Base-by-base conservation (phyloP, 2,113 vertebrate species). In the Tretioscincus oriximinensis region DNA sequence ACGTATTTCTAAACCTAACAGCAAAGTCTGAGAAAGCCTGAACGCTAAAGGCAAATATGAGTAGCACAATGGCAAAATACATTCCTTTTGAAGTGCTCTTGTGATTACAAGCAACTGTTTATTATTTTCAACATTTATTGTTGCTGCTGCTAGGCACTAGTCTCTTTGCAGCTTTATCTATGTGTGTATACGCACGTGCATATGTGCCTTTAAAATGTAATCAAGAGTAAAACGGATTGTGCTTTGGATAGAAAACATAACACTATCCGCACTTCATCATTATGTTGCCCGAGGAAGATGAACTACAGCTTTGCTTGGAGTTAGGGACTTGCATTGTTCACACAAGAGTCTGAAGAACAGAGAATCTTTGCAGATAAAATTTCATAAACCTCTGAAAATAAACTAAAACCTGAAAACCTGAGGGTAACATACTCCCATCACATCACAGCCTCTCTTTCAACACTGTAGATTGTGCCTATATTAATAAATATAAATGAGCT, bases 401-500 rank as follows among this genome's bases (percentile, higher is more conserved):
- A 21, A 69, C 67, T 35, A 35, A 65, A 66, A 71, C 41, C 45
- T 26, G 41, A 71, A 71, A 49, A 47, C 45, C 41, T 21, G n/a
- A 28, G 45, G 75, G 45, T n/a, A 21, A n/a, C 5, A 20, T 51
- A 28, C 22, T 41, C 28, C 64, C 49, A 69, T 14, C 41, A 35
- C 49, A 41, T 9, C 49, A 20, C 6, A 8, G 54, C 69, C 66
- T 69, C 14, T 60, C 29, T 70, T 70, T 70, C 77, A 60, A 26
- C 51, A 41, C 22, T 11, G 9, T 41, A 58, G 49, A 69, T 26
- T 3, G 22, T 70, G 67, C 51, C 77, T 70, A 31, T 20, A 20
- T 78, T 45, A 78, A 78, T 78, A 69, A 78, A 29, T 58, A 58
- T n/a, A 41, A 45, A n/a, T 24, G 66, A 78, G 22, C 2, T 41